Evolutionary conservation across 2,888 invertebrate genomes (phyloP).

Genomic region (Operophtera brumata): DNA sequence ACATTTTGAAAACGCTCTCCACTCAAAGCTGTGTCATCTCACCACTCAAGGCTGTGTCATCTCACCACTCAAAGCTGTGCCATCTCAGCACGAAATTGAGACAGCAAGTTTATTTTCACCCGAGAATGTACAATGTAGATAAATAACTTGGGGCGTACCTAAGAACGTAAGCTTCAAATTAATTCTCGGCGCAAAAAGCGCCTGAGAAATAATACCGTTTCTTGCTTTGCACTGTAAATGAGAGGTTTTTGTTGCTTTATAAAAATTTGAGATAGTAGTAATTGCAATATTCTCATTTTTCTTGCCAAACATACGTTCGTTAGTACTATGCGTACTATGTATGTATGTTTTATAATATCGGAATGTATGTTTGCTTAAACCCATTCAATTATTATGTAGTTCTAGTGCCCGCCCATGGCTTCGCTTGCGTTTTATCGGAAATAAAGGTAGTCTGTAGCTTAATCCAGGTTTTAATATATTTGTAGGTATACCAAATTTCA

Average conservation of each 20-base stretch:
- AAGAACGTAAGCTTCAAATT: conserved; percentile 25
- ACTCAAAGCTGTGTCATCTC: background rate
- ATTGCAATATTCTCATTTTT: background rate
- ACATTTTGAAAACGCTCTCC: background rate
- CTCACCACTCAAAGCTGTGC: background rate
- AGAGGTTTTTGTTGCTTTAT: background rate
- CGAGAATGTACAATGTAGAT: conserved; percentile 22
- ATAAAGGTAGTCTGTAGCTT: no score
- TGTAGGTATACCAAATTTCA: no score
- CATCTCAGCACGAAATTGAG: conserved; percentile 13
- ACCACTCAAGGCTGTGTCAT: background rate
- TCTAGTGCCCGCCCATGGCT: no score
- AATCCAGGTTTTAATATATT: no score
- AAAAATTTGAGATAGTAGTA: background rate
- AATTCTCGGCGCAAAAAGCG: conserved; percentile 23
- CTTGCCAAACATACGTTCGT: background rate
- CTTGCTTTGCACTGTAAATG: conserved; percentile 15
- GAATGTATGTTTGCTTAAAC: no score
- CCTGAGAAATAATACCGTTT: conserved; percentile 19
- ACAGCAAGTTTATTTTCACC: conserved; percentile 22
- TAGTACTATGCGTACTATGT: no score
- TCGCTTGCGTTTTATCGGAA: no score
- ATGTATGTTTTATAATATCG: no score
- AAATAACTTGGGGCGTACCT: conserved; percentile 21
- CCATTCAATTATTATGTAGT: no score